A percentile compares a stretch with the other conserved stretches of the same genome.
phyloP scores from a whole-genome alignment of 2,113 vertebrate genomes.

The Procavia capensis region DNA sequence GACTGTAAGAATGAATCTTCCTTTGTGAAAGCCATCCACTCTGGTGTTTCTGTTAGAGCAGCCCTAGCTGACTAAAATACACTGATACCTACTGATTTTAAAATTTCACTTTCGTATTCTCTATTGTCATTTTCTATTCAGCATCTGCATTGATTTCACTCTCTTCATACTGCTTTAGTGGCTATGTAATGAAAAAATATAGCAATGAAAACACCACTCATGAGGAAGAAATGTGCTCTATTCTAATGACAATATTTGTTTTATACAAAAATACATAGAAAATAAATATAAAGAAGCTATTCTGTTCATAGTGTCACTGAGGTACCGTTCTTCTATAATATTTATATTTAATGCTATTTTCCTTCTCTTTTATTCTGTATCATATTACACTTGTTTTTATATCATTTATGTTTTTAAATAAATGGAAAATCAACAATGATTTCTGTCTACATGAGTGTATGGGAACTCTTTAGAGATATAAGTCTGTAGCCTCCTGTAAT shows the following conservation, averaged over 20 bases:
- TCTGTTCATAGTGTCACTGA: neutral
- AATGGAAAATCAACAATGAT: neutral
- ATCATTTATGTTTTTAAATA: neutral
- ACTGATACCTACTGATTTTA: neutral
- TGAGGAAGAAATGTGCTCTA: neutral
- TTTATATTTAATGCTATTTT: neutral
- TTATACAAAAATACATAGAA: constrained; percentile 35
- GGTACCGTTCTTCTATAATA: neutral
- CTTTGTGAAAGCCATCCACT: too few relatives aligned
- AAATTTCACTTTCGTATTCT: constrained; percentile 35
- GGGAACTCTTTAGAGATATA: neutral
- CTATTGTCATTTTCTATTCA: constrained; percentile 1
- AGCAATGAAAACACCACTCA: constrained; percentile 7
- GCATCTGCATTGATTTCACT: constrained; percentile 22
- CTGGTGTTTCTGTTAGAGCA: too few relatives aligned
- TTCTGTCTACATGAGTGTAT: neutral
- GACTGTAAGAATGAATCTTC: too few relatives aligned
- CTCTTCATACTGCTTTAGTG: constrained; percentile 12
- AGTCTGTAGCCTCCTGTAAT: neutral
- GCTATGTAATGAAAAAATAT: neutral
- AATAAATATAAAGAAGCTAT: neutral
- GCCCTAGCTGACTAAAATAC: too few relatives aligned
- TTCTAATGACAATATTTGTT: constrained; percentile 10
- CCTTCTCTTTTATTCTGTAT: neutral
- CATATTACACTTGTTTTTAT: neutral